Evolutionary conservation across 2,888 invertebrate species (phyloP).

Genomic region (Dasypogon diadema): DNA sequence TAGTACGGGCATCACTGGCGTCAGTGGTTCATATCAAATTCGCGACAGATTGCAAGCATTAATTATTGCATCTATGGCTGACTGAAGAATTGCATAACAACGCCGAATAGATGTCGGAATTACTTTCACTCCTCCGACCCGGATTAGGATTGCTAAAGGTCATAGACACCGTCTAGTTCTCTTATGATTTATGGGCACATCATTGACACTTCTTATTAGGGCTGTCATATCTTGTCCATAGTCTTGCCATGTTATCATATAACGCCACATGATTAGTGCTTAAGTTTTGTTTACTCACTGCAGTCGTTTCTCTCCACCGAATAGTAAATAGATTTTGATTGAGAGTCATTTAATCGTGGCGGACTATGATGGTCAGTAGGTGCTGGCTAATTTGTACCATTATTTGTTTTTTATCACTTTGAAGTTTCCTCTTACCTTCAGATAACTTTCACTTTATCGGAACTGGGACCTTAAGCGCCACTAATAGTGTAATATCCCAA

Average conservation of each 20-base stretch:
- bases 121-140: neutral
- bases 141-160: neutral
- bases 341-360: constrained; percentile 6
- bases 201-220: constrained; percentile 10
- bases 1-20: neutral
- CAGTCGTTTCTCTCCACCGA: constrained; percentile 1
- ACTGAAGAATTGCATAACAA: neutral
- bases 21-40: neutral
- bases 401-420: too few species aligned
- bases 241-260: constrained; percentile 12
- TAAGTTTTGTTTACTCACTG: constrained; percentile 26
- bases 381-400: constrained; percentile 11
- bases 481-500: too few species aligned
- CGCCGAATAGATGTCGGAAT: neutral
- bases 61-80: neutral
- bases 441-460: too few species aligned
- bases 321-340: constrained; percentile 34
- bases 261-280: constrained; percentile 29
- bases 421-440: neutral
- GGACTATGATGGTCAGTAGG: neutral
- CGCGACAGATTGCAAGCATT: neutral
- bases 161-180: neutral
- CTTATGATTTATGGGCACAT: constrained; percentile 3
- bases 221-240: neutral
- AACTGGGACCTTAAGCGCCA: too few species aligned